Conservation (phyloP, 2,888 invertebrate genomes). For the Catocala sponsa region DNA sequence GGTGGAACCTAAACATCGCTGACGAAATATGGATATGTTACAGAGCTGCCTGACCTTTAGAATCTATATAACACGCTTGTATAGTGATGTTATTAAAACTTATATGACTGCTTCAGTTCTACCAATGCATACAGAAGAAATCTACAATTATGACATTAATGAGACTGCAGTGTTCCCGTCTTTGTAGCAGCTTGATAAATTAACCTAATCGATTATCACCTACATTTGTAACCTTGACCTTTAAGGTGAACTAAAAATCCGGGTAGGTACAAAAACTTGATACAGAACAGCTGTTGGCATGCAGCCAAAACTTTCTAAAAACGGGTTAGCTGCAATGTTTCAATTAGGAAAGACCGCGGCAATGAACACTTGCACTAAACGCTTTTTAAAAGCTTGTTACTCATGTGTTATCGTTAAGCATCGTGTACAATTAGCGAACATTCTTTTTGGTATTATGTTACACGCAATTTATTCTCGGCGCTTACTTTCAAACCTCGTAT, state of each 20-base stretch:
- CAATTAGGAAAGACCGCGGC: conserved; percentile 62
- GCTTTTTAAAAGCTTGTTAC: conserved; percentile 49
- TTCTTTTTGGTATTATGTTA: conserved; percentile 40
- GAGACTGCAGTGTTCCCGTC: too few relatives aligned
- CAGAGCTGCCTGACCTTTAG: too few relatives aligned
- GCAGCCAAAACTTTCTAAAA: conserved; percentile 80
- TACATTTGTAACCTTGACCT: conserved; percentile 73
- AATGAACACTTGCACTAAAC: conserved; percentile 49
- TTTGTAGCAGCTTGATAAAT: too few relatives aligned
- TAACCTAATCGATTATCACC: conserved; percentile 20
- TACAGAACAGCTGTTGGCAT: conserved; percentile 74
- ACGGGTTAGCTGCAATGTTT: conserved; percentile 75
- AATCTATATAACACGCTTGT: too few relatives aligned
- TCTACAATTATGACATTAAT: too few relatives aligned
- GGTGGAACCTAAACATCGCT: too few relatives aligned
- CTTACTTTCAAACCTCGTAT: conserved; percentile 13
- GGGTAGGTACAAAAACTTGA: conserved; percentile 60
- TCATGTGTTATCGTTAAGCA: conserved; percentile 37
- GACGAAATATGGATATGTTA: too few relatives aligned
- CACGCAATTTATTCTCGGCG: conserved; percentile 32
- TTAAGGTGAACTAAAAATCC: conserved; percentile 69
- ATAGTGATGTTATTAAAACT: too few relatives aligned
- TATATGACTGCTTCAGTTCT: too few relatives aligned
- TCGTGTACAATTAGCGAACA: conserved; percentile 36
- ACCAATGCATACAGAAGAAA: too few relatives aligned